phyloP scores from a whole-genome alignment of 2,888 invertebrate species.

The Ditylenchus weischeri region DNA sequence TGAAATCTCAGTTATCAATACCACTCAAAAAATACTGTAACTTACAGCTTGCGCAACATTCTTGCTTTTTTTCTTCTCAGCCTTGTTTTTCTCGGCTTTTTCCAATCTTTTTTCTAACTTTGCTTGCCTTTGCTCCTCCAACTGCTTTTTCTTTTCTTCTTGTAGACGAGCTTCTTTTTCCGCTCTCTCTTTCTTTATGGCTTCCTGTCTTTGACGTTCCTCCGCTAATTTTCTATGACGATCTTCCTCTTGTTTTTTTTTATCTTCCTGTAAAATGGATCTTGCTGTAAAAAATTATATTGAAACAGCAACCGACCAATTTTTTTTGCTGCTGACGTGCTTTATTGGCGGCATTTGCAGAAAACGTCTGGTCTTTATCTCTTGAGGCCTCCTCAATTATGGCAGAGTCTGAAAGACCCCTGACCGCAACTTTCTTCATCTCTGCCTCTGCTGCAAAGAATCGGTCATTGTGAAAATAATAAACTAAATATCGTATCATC shows the following conservation, averaged over 20 bases:
- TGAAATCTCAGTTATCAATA: too few species aligned
- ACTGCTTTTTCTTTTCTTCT: not conserved
- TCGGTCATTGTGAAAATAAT: too few species aligned
- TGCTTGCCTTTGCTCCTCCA: not conserved
- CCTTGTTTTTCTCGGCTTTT: not conserved
- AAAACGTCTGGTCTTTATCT: not conserved
- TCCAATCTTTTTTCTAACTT: not conserved
- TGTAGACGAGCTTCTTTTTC: conserved; percentile 7
- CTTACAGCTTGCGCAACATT: too few species aligned
- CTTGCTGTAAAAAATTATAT: not conserved
- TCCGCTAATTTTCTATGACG: not conserved
- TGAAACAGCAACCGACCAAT: not conserved
- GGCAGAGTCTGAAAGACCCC: too few species aligned
- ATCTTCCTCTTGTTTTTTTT: not conserved
- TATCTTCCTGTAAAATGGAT: not conserved
- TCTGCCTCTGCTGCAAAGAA: too few species aligned
- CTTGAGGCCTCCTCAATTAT: too few species aligned
- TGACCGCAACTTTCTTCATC: too few species aligned
- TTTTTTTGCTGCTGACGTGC: conserved; percentile 9
- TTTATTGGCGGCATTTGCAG: conserved; percentile 9
- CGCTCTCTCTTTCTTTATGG: not conserved
- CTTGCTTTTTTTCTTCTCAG: not conserved
- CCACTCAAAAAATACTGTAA: too few species aligned
- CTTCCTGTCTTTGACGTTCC: conserved; percentile 5
- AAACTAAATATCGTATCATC: too few species aligned